A percentile compares a stretch with the other conserved stretches of the same genome.
phyloP scores from a whole-genome alignment of 53 echinoderm and acorn worm species.

The Glandiceps talaboti region DNA sequence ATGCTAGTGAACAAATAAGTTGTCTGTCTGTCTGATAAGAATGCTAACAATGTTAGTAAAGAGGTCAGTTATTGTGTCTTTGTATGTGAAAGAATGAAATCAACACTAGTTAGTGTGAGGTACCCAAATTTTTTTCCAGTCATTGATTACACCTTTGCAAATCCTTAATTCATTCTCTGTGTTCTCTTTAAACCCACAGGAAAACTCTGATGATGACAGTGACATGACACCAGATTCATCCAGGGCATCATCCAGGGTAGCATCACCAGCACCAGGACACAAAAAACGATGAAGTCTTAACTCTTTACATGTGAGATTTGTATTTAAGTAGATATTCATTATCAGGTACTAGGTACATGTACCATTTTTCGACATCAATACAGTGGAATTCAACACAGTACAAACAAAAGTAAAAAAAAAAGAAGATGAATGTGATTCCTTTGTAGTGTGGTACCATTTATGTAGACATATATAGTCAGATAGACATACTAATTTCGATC shows the following conservation, averaged over 20 bases:
- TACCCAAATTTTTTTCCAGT: too few relatives aligned
- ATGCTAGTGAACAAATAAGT: conserved; percentile 43
- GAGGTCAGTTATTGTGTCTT: too few relatives aligned
- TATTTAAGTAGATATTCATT: background rate
- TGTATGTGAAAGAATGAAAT: too few relatives aligned
- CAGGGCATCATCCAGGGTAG: conserved; percentile 76
- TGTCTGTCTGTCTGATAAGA: background rate
- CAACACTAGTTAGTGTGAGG: too few relatives aligned
- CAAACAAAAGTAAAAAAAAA: too few relatives aligned
- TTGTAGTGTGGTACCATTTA: background rate
- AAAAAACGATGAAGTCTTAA: conserved; percentile 9
- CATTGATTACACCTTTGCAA: too few relatives aligned
- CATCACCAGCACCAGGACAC: conserved; percentile 72
- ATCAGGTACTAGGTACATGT: too few relatives aligned
- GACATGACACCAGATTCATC: conserved; percentile 74
- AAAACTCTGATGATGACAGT: conserved; percentile 30
- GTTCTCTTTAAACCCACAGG: too few relatives aligned
- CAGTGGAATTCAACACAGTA: background rate
- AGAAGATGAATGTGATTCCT: background rate
- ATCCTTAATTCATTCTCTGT: too few relatives aligned
- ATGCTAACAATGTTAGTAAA: too few relatives aligned
- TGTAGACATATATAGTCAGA: background rate
- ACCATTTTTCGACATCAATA: background rate
- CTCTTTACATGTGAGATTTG: background rate
- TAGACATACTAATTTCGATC: background rate